Evolutionary conservation across 2,113 vertebrate genomes (phyloP).

Genomic region (Excalfactoria chinensis): DNA sequence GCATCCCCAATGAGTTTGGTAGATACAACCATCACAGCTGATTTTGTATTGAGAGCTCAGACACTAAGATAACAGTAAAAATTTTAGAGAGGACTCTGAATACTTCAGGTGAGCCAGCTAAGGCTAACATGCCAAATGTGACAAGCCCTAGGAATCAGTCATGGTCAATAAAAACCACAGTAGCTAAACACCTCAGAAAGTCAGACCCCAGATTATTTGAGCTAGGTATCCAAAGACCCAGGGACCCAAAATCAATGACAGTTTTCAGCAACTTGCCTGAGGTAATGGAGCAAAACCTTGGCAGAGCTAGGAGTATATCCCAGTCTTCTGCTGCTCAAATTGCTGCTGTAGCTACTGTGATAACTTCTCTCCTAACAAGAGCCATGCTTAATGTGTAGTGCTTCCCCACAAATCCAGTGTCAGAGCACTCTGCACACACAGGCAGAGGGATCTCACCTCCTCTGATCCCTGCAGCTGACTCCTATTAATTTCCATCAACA

Average conservation of each 20-base stretch:
- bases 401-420: not conserved
- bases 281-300: slow-evolving; percentile 40
- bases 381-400: not conserved
- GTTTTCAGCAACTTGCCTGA: slow-evolving; percentile 42
- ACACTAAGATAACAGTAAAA: not conserved
- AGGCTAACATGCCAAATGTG: not conserved
- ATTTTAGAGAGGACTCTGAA: not conserved
- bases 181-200: not conserved
- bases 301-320: not conserved
- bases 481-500: not conserved
- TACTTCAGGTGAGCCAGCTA: not conserved
- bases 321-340: not conserved
- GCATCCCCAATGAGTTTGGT: not conserved
- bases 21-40: not conserved
- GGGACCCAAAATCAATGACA: not conserved
- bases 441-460: not conserved
- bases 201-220: slow-evolving; percentile 26
- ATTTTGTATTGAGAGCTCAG: not conserved
- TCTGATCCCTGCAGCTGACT: not conserved
- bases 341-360: not conserved
- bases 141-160: not conserved
- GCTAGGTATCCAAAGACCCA: not conserved
- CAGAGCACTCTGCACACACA: not conserved
- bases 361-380: not conserved
- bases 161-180: slow-evolving; percentile 6